Base-by-base conservation (phyloP, 2,888 invertebrate species). In the Aromia moschata region DNA sequence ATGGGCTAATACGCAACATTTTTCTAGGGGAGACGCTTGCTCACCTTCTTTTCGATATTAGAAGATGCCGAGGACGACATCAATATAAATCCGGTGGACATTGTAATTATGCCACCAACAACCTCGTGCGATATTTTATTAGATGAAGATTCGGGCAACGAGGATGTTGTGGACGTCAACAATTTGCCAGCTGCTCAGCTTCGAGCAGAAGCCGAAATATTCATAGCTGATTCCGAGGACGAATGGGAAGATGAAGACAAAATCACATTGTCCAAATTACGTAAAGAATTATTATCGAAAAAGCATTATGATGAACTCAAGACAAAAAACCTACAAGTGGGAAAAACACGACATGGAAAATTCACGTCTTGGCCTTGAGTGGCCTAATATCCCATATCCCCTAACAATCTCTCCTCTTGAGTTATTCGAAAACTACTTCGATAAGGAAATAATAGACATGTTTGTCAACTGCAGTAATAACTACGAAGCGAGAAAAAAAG, bases 401-500 rank as follows among this genome's bases (percentile, higher is more conserved):
- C n/a, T n/a, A n/a, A n/a, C n/a, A n/a, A n/a, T n/a, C n/a, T 1
- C 16, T 1, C 14, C 16, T 15, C 14, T 16, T 5, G 51, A 51
- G 9, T 14, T 40, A 38, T 52, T 52, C 16, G 7, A 25, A 9
- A 10, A 15, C 40, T 52, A 40, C 30, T 52, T 30, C 11, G 11
- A 52, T 40, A 30, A 41, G 14, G 40, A 52, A 4, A 15, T 40
- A 30, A 38, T 5, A 25, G 30, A 38, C 3, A 52, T 41, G 52
- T 30, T 51, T 5, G 25, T 38, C 10, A 15, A 31, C 14, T n/a
- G 20, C 10, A 12, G 20, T 12, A 52, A 52, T 25, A 38, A 40
- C 17, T 52, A 41, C 30, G 52, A 14, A 18, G 15, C 37, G 33
- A 37, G 33, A 44, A 36, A 30, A 18, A 54, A 38, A 18, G 45